Evolutionary conservation across 2,113 vertebrate genomes (phyloP).

Genomic region (Oceanodroma tethys): DNA sequence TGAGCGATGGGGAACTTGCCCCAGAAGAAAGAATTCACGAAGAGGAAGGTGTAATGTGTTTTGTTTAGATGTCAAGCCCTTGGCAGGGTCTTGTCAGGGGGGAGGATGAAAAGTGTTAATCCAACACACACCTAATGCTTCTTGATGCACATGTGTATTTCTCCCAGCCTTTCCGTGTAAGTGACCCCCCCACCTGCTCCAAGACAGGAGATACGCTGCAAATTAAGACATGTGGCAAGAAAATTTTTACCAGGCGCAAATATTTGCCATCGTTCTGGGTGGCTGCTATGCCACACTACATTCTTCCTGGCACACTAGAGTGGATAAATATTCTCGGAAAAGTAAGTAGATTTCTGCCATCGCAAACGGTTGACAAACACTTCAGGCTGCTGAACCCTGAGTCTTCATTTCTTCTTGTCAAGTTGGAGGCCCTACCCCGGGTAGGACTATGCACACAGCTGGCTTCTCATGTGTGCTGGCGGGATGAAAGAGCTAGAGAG

Average conservation of each 20-base stretch:
- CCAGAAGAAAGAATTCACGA: not conserved
- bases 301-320: conserved; percentile 12
- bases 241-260: conserved; percentile 17
- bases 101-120: not conserved
- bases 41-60: not conserved
- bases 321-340: conserved; percentile 1
- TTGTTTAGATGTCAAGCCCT: not conserved
- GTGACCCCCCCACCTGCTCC: not conserved
- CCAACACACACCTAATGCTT: not conserved
- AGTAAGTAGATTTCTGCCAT: conserved; percentile 24
- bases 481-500: not conserved
- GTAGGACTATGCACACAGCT: not conserved
- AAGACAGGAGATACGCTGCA: not conserved
- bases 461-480: not conserved
- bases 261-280: not conserved
- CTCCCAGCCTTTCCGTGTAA: not conserved
- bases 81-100: not conserved
- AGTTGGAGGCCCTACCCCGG: not conserved
- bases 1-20: conserved; percentile 52
- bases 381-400: not conserved
- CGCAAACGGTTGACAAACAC: conserved; percentile 23
- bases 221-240: not conserved
- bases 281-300: not conserved
- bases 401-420: conserved; percentile 3
- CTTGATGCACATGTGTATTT: not conserved